phyloP scores from a whole-genome alignment of 2,888 invertebrate species.

The Drosophila bunnanda region DNA sequence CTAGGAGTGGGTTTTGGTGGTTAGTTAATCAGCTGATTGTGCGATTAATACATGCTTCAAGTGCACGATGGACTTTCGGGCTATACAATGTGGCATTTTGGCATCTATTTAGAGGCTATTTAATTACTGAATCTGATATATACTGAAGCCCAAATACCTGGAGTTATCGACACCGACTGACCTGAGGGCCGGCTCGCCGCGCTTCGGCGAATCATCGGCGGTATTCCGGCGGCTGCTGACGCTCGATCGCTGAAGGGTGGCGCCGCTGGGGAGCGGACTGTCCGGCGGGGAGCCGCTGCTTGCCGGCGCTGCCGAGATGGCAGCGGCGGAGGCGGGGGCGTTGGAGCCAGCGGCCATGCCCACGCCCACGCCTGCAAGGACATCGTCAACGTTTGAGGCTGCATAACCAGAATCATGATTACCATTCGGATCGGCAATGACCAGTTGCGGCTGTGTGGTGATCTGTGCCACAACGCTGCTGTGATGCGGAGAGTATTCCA shows the following conservation, averaged over 20 bases:
- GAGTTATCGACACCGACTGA: conserved; percentile 55
- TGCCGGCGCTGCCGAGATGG: conserved; percentile 53
- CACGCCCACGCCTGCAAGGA: conserved; percentile 86
- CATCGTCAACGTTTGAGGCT: conserved; percentile 87
- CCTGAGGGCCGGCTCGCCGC: conserved; percentile 84
- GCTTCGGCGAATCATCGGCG: conserved; percentile 83
- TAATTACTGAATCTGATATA: no score
- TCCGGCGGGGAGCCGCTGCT: conserved; percentile 86
- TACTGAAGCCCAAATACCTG: conserved; percentile 16
- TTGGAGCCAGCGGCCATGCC: conserved; percentile 69
- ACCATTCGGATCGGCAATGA: conserved; percentile 90
- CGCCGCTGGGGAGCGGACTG: conserved; percentile 84
- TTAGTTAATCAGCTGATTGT: background rate
- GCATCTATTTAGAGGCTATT: no score
- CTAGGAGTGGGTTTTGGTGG: background rate
- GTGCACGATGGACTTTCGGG: no score
- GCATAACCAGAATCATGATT: conserved; percentile 94
- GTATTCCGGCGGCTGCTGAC: conserved; percentile 82
- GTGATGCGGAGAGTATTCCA: conserved; percentile 38
- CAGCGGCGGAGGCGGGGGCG: conserved; percentile 23
- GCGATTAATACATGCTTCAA: background rate
- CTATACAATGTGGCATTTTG: no score
- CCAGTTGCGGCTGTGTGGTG: conserved; percentile 85
- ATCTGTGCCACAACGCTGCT: conserved; percentile 87
- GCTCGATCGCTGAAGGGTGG: conserved; percentile 82